A percentile compares a stretch with the other conserved stretches of the same genome.
phyloP scores from a whole-genome alignment of 2,113 vertebrate genomes.

The Bos javanicus region DNA sequence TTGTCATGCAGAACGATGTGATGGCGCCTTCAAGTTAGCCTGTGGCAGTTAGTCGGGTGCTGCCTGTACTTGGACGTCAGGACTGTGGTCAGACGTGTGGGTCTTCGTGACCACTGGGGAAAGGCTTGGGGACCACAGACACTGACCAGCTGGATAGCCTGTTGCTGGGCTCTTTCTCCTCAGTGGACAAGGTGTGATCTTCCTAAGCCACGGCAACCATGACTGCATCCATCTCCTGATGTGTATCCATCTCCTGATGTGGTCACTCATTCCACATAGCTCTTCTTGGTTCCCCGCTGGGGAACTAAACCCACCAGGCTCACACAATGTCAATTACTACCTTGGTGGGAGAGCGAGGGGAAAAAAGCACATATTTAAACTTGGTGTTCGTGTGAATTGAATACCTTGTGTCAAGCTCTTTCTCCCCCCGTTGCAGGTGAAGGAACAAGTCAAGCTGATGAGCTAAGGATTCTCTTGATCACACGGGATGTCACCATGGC shows the following conservation, averaged over 20 bases:
- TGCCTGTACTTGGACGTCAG: not conserved
- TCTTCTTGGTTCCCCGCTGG: not conserved
- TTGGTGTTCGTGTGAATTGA: not conserved
- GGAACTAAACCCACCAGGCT: not conserved
- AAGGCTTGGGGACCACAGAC: not conserved
- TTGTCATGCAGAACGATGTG: not conserved
- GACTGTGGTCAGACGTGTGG: rapidly evolving
- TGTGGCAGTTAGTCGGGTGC: not conserved
- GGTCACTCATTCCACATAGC: rapidly evolving
- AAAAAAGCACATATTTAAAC: not conserved
- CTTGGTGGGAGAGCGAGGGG: rapidly evolving
- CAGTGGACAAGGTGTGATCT: rapidly evolving
- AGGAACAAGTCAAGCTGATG: not conserved
- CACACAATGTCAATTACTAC: too few relatives aligned
- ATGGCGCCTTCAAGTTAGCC: too few relatives aligned
- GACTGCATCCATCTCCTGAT: not conserved
- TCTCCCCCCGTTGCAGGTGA: not conserved
- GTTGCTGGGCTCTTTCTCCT: not conserved
- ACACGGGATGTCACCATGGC: not conserved
- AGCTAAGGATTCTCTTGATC: not conserved
- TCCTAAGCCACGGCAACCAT: not conserved
- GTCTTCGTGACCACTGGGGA: not conserved
- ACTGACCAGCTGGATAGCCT: not conserved
- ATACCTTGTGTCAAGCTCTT: not conserved
- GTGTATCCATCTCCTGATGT: not conserved